Base-by-base conservation (phyloP, 2,113 vertebrate species). In the Anthoscopus minutus region DNA sequence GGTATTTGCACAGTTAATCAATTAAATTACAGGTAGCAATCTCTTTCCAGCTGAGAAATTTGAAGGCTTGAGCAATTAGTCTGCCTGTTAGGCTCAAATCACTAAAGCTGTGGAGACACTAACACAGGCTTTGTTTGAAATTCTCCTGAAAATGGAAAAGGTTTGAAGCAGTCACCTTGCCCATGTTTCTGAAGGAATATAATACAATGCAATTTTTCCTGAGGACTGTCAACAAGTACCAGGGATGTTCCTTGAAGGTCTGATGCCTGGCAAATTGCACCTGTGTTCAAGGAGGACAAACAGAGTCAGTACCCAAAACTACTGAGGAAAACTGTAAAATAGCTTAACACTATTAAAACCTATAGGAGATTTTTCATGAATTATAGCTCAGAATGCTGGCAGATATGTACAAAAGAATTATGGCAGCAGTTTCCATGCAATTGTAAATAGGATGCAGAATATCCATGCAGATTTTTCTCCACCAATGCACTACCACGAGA, bases 11-110 rank as follows among this genome's bases (percentile, higher is more conserved):
- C 5, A 58, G 65, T 51, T 86, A 64, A 88, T 81, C 40, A 74
- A 78, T 89, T 79, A 88, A 89, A 84, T 67, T 65, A 81, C 77
- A 92, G 89, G 88, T 78, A 81, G 79, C 47, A 85, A 53, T 82
- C 30, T 31, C 53, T 72, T 93, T 92, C 53, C 77, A 95, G 54
- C 37, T 86, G 86, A 93, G 81, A 89, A 53, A 80, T 64, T 74
- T 18, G 25, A 62, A 83, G 67, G 71, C 53, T 40, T 61, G 33
- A 88, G 30, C 62, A 80, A 89, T 95, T 73, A 80, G 37, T 69
- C 61, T 95, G 79, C 61, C 56, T 62, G 65, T 82, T 94, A 80
- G 69, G 47, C 28, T 88, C 13, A 40, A 53, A 72, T 73, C 44
- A 14, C 27, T 73, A 24, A 58, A 61, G 25, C 51, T 13, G 6